Evolutionary conservation across 2,888 invertebrate genomes (phyloP).

Genomic region (Idaea straminata): DNA sequence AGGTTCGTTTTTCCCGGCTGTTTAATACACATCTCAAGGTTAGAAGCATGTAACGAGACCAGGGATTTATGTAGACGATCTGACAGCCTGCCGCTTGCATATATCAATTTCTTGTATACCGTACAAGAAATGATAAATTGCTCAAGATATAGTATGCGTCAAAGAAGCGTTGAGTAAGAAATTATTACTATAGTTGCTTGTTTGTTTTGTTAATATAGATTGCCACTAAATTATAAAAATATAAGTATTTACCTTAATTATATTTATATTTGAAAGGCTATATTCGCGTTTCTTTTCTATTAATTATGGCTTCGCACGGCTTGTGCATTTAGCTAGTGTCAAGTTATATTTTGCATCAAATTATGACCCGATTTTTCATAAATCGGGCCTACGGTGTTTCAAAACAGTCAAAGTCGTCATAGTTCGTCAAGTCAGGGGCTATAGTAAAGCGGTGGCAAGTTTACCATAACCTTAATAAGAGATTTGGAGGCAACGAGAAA

Average conservation of each 20-base stretch:
- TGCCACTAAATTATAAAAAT: constrained; percentile 18
- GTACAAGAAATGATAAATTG: constrained; percentile 61
- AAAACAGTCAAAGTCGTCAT: too few relatives aligned
- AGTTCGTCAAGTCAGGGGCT: too few relatives aligned
- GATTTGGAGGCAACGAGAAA: too few relatives aligned
- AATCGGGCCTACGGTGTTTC: too few relatives aligned
- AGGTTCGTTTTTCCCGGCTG: constrained; percentile 31
- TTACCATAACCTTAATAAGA: too few relatives aligned
- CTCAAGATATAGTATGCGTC: constrained; percentile 53
- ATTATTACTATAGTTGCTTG: constrained; percentile 36
- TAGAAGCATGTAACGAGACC: constrained; percentile 46
- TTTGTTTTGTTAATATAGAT: constrained; percentile 4
- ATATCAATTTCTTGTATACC: constrained; percentile 65
- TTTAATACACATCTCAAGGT: constrained; percentile 38
- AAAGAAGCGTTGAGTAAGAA: constrained; percentile 37
- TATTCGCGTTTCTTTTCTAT: background rate
- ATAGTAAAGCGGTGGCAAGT: too few relatives aligned
- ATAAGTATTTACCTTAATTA: constrained; percentile 23
- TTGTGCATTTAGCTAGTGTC: too few relatives aligned
- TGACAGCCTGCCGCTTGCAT: constrained; percentile 47
- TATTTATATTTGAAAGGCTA: constrained; percentile 13
- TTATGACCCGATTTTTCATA: too few relatives aligned
- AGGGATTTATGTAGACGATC: constrained; percentile 46
- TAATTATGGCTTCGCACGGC: too few relatives aligned
- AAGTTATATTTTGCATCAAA: too few relatives aligned